Evolutionary conservation across 2,113 vertebrate genomes (phyloP).

Genomic region (Pica pica): DNA sequence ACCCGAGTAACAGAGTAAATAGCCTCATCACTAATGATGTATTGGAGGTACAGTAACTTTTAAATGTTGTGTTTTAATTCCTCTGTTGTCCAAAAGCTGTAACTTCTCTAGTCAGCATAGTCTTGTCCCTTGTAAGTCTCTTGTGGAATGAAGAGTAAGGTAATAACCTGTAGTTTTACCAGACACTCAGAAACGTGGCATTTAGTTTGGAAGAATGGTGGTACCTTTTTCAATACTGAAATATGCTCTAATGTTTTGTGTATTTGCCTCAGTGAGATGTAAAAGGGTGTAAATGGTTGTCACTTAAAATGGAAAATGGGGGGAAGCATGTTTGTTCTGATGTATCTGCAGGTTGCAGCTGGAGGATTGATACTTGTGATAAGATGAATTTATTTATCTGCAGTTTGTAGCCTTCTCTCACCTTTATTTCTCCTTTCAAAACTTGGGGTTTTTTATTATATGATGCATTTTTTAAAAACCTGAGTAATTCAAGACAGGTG

Average conservation of each 20-base stretch:
- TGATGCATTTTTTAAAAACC: neutral
- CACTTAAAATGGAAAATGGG: neutral
- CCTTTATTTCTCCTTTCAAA: neutral
- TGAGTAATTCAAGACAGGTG: neutral
- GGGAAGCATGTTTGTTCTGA: neutral
- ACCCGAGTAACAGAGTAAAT: slow-evolving; percentile 70
- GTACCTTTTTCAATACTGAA: neutral
- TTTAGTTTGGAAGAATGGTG: neutral
- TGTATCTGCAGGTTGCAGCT: neutral
- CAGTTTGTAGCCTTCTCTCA: neutral
- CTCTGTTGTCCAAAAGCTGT: neutral
- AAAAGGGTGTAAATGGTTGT: neutral
- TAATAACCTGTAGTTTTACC: neutral
- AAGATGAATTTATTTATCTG: neutral
- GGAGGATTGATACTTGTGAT: neutral
- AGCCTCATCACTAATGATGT: slow-evolving; percentile 72
- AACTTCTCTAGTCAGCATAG: neutral
- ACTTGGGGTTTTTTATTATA: neutral
- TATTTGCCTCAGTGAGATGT: neutral
- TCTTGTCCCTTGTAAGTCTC: neutral
- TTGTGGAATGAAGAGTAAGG: neutral
- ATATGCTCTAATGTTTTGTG: neutral
- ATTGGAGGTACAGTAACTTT: slow-evolving; percentile 71
- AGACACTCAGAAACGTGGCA: neutral
- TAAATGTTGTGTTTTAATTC: neutral